Percentiles rank a stretch among this genome's conserved stretches.
phyloP scores from a whole-genome alignment of 2,888 invertebrate species.

The Amiota mariae region DNA sequence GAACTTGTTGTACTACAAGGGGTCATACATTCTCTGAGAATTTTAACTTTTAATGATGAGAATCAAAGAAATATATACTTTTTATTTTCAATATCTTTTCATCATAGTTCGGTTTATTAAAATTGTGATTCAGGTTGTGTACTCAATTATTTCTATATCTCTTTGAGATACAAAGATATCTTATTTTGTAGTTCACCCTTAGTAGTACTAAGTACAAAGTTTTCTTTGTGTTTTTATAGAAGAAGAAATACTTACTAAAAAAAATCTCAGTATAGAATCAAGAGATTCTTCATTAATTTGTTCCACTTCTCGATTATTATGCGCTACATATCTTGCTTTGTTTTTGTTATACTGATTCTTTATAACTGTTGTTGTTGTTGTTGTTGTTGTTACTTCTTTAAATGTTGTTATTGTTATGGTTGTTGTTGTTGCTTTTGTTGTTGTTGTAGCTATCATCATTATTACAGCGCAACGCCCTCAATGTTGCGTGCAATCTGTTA shows the following conservation, averaged over 20 bases:
- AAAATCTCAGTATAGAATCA: not conserved
- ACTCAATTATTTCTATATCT: too few species aligned
- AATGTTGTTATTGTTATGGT: not conserved
- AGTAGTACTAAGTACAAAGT: not conserved
- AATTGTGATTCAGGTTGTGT: too few species aligned
- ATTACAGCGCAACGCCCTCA: conserved; percentile 34
- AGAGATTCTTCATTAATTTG: conserved; percentile 2
- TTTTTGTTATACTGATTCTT: not conserved
- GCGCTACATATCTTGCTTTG: conserved; percentile 5
- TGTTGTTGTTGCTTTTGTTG: not conserved
- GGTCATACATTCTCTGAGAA: too few species aligned
- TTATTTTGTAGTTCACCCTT: too few species aligned
- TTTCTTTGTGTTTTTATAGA: not conserved
- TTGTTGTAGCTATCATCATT: not conserved
- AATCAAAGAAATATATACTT: too few species aligned
- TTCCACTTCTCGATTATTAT: conserved; percentile 15
- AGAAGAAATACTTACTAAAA: not conserved
- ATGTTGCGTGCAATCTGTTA: conserved; percentile 29
- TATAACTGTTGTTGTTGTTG: not conserved
- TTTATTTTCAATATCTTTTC: too few species aligned
- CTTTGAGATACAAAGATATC: too few species aligned
- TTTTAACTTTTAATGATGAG: too few species aligned
- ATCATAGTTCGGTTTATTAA: too few species aligned
- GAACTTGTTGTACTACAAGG: too few species aligned
- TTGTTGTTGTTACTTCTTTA: not conserved